Evolutionary conservation across 2,888 invertebrate genomes (phyloP).

Genomic region (Acanthopleura granulata): DNA sequence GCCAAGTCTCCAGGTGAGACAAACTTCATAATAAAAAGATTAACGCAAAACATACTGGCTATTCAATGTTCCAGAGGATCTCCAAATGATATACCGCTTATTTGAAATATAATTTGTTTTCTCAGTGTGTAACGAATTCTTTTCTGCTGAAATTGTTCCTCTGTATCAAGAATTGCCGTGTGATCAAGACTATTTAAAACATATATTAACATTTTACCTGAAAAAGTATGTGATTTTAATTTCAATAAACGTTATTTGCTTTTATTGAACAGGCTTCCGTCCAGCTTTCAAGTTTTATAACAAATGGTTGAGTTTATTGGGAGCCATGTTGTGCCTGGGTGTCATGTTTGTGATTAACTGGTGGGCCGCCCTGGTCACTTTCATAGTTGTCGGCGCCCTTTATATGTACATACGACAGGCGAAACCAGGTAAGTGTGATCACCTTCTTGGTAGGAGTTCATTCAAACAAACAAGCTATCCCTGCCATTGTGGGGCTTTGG

Average conservation of each 20-base stretch:
- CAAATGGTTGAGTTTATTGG: conserved; percentile 68
- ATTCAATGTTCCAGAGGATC: too few species aligned
- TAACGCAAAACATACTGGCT: too few species aligned
- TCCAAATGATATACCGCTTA: too few species aligned
- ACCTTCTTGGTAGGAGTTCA: not conserved
- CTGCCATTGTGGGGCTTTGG: too few species aligned
- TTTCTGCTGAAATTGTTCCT: too few species aligned
- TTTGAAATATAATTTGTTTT: too few species aligned
- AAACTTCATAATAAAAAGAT: not conserved
- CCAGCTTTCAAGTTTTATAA: conserved; percentile 69
- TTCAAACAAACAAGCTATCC: too few species aligned
- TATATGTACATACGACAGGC: conserved; percentile 95
- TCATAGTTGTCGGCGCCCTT: conserved; percentile 84
- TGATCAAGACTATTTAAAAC: too few species aligned
- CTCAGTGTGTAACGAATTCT: too few species aligned
- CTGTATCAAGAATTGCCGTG: too few species aligned
- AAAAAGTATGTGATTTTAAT: too few species aligned
- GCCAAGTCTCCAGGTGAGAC: conserved; percentile 65
- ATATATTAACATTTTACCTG: too few species aligned
- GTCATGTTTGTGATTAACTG: conserved; percentile 97
- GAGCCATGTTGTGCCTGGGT: conserved; percentile 72
- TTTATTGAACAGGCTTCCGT: conserved; percentile 62
- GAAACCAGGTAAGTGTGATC: conserved; percentile 80
- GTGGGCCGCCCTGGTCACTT: conserved; percentile 90
- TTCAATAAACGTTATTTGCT: not conserved